Conservation (phyloP, 2,888 invertebrate genomes). For the Kuschelorhynchus macadamiae region DNA sequence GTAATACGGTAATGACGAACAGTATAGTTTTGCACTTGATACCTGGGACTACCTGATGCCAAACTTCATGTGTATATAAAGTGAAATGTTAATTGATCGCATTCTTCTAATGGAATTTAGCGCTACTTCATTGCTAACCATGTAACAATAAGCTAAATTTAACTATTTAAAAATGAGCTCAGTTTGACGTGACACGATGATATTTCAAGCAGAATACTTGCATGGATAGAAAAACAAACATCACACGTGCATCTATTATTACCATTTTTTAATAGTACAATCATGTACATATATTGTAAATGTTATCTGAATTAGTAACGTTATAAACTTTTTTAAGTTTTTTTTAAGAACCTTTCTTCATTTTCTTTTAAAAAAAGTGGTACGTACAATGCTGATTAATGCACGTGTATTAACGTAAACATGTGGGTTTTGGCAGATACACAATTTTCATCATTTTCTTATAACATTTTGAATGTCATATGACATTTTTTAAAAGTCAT, state of each 20-base stretch:
- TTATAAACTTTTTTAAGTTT: background rate
- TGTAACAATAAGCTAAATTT: conserved; percentile 18
- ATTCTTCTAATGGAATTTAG: background rate
- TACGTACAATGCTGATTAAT: too few species aligned
- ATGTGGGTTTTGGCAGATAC: too few species aligned
- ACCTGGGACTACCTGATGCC: too few species aligned
- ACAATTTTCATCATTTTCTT: too few species aligned
- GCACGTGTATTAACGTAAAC: too few species aligned
- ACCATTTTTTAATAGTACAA: background rate
- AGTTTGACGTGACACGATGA: conserved; percentile 3
- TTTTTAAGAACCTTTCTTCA: background rate
- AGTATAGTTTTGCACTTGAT: too few species aligned
- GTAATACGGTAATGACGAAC: too few species aligned
- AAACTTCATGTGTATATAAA: background rate
- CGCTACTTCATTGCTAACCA: background rate
- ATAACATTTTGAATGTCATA: conserved; percentile 1
- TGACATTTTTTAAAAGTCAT: background rate
- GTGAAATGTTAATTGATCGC: background rate
- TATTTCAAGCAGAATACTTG: background rate
- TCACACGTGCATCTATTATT: conserved; percentile 9
- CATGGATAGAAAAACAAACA: background rate
- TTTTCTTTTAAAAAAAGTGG: background rate
- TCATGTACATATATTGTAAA: background rate
- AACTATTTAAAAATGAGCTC: conserved; percentile 7
- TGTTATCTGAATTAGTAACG: background rate